phyloP scores from a whole-genome alignment of 2,888 invertebrate species.

The Koerneria pararmatus region DNA sequence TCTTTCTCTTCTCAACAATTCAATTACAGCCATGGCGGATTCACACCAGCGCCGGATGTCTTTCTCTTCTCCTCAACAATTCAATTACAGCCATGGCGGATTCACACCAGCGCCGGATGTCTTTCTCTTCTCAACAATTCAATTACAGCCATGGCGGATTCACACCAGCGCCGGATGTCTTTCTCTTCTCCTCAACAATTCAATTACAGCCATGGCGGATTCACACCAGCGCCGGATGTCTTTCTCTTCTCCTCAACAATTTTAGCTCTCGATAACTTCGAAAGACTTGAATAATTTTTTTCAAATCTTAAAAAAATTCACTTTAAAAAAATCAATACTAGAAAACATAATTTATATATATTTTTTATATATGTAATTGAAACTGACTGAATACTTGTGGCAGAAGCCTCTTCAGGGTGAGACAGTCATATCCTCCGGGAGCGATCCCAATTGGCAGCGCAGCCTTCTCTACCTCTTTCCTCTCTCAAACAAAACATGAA shows the following conservation, averaged over 20 bases:
- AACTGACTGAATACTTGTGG: slow-evolving; percentile 36
- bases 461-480: slow-evolving; percentile 29
- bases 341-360: slow-evolving; percentile 6
- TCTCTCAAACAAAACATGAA: not conserved
- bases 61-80: too few relatives aligned
- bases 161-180: slow-evolving; percentile 47
- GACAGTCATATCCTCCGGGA: slow-evolving; percentile 51
- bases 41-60: slow-evolving; percentile 50
- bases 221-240: too few relatives aligned
- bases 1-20: slow-evolving; percentile 41
- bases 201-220: not conserved
- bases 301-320: not conserved
- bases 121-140: slow-evolving; percentile 41
- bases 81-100: slow-evolving; percentile 56
- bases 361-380: not conserved
- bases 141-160: slow-evolving; percentile 55
- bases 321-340: not conserved
- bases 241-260: too few relatives aligned
- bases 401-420: slow-evolving; percentile 33
- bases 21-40: slow-evolving; percentile 55
- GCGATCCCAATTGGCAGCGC: slow-evolving; percentile 48
- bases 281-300: not conserved
- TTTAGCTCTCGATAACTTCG: slow-evolving; percentile 17
- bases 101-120: slow-evolving; percentile 49
- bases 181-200: slow-evolving; percentile 22